phyloP scores from a whole-genome alignment of 2,113 vertebrate genomes.

The Paradoxurus hermaphroditus region DNA sequence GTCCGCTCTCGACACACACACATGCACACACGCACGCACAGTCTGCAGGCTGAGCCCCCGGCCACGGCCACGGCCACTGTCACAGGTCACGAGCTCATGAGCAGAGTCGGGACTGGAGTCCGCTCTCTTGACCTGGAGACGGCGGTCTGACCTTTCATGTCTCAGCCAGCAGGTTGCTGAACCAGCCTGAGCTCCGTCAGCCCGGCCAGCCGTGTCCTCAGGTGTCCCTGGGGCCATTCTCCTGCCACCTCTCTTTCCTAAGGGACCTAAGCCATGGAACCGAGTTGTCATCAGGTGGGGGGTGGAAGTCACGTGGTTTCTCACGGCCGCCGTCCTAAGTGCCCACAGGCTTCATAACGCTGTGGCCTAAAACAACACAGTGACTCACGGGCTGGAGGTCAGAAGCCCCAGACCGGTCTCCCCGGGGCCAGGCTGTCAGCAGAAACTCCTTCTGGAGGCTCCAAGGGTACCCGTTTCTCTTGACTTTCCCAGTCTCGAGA shows the following conservation, averaged over 20 bases:
- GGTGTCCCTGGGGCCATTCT: background rate
- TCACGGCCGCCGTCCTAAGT: no score
- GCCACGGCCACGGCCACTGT: background rate
- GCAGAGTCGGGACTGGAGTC: no score
- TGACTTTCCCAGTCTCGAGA: background rate
- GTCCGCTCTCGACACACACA: accelerated
- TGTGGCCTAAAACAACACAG: background rate
- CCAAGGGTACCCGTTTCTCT: accelerated
- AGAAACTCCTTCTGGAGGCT: background rate
- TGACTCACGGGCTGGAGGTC: background rate
- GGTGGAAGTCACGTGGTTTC: background rate
- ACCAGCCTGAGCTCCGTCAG: background rate
- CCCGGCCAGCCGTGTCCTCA: accelerated
- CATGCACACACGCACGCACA: no score
- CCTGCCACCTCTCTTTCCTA: background rate
- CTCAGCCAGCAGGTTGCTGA: background rate
- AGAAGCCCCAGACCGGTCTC: background rate
- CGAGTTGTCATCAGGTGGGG: no score
- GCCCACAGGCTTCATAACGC: no score
- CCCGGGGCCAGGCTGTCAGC: background rate
- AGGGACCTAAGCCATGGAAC: background rate
- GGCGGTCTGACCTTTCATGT: background rate
- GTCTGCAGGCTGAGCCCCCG: background rate
- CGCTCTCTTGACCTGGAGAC: background rate
- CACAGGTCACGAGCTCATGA: no score